Evolutionary conservation across 2,113 vertebrate genomes (phyloP), one percentile per base, ranked within the genome.

Genomic region (Lepisosteus osseus): DNA sequence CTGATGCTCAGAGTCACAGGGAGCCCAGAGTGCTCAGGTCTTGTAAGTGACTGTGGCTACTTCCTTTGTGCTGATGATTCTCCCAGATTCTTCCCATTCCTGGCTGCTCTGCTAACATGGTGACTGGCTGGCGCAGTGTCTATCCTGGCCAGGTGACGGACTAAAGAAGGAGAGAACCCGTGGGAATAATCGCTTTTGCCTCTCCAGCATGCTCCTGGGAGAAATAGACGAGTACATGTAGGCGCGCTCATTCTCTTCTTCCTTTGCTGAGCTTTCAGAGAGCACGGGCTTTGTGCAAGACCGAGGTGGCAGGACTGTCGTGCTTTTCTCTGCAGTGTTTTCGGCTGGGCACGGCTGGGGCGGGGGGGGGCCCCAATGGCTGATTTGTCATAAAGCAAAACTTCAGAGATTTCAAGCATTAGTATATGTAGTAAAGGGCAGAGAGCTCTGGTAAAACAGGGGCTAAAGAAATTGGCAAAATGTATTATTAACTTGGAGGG

Each of bases 131-230:
- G 13, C n/a, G 29, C 61, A 62, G 45, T n/a, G 57, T 42, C 17
- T 51, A 56, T 11, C 47, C 51, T 8, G 3, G 14, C 11, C 56
- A 6, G 64, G 69, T 11, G 64, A 57, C 59, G 56, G 17, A 59
- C 42, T 40, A 47, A 56, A 73, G 29, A 42, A 54, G 55, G 68
- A 69, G 17, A 65, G 57, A 17, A 42, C 42, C 57, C 29, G 43
- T 41, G 68, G 59, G 42, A 55, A 51, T 9, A 29, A 3, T 43
- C 54, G 29, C 56, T 29, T 41, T 29, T 13, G 9, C 57, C 59
- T 14, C n/a, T 76, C 70, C 74, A 76, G 67, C 66, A 78, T 78
- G 77, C 70, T 74, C 55, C 64, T 75, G 70, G 70, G 68, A 61
- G 74, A 75, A 54, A 43, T 69, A 55, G 73, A 75, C 54, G 67